phyloP scores from a whole-genome alignment of 2,113 vertebrate genomes.

The Okapia johnstoni region DNA sequence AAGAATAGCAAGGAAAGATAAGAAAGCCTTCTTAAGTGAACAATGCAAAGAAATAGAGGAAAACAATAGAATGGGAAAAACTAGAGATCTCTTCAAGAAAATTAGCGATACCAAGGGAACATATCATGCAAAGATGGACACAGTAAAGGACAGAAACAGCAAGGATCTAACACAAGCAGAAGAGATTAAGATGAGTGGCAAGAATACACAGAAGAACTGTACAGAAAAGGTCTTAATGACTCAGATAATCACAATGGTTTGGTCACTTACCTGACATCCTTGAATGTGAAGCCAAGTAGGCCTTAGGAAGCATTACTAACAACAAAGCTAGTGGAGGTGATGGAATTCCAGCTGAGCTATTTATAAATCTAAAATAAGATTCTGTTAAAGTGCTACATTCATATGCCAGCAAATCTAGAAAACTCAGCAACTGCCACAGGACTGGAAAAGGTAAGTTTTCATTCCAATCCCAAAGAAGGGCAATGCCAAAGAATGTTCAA shows the following conservation, averaged over 20 bases:
- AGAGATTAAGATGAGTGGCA: background rate
- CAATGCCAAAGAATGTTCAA: background rate
- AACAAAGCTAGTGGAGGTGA: background rate
- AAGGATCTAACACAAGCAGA: too few species aligned
- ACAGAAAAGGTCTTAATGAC: background rate
- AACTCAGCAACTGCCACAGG: background rate
- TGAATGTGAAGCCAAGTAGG: background rate
- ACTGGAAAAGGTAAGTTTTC: background rate
- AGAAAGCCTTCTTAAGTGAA: background rate
- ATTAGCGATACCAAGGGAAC: background rate
- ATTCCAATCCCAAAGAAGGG: background rate
- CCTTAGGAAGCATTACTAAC: background rate
- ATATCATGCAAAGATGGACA: background rate
- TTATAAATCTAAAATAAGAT: background rate
- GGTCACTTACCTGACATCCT: background rate
- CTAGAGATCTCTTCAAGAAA: background rate
- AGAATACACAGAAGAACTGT: background rate
- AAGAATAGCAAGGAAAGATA: background rate
- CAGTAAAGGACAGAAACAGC: background rate
- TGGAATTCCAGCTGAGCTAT: background rate
- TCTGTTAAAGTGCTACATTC: background rate
- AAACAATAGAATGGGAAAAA: background rate
- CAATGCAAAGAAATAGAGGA: background rate
- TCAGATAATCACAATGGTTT: background rate
- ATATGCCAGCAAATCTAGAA: background rate